Evolutionary conservation across 2,888 invertebrate species (phyloP), one percentile per base, ranked within the genome.

Genomic region (Cyclophora punctaria): DNA sequence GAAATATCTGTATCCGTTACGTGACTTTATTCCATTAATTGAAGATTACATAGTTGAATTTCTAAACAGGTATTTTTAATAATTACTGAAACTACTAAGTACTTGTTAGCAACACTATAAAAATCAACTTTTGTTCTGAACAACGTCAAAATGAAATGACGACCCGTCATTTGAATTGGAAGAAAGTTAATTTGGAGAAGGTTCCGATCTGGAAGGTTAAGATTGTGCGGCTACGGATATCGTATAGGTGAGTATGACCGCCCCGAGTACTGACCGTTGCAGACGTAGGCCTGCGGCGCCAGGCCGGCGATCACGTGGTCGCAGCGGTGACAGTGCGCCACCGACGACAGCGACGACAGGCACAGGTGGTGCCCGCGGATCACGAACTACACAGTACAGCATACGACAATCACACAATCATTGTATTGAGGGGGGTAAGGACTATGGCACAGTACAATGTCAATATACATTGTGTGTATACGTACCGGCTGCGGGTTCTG

Each of bases 201-300:
- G 42, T 7, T 4, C 2, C n/a, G 42, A n/a, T 42, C 33, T 3
- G 44, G 5, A n/a, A 33, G 44, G 5, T 5, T 20, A 4, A 33
- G 44, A 5, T 3, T 33, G 42, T 42, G 42, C 7, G 33, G 37
- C 3, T 5, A 33, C 7, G 44, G n/a, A 4, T 44, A 46, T 47
- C 40, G 41, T 3, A 49, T 34, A 33, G 4, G 35, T 20, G 34
- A n/a, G n/a, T n/a, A 46, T 34, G 20, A 20, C 20, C 20, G 20
- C 2, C 20, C 20, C 20, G 41, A 2, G 41, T 41, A 6, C 7
- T 7, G 57, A 80, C 98, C 94, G 75, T 94, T 92, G 84, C 99
- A 99, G 73, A 97, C 95, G 90, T 96, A 98, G 51, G 98, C 98
- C 86, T 99, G 98, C 60, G 98, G 97, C 69, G 98, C 97, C 54